A percentile compares a stretch with the other conserved stretches of the same genome.
phyloP scores from a whole-genome alignment of 2,113 vertebrate species.

The Fregetta grallaria region DNA sequence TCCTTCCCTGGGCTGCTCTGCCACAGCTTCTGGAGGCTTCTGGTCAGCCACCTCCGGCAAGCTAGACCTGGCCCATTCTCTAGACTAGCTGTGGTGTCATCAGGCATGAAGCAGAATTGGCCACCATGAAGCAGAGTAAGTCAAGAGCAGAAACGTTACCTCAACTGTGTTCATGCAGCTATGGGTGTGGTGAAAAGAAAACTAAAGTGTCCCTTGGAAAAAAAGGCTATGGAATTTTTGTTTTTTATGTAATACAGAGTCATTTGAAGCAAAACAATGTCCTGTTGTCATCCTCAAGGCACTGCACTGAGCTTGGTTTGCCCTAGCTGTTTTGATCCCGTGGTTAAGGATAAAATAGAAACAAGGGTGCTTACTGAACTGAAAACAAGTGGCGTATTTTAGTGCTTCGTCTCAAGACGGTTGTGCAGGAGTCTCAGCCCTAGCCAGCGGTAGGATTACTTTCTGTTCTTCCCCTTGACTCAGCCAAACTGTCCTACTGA shows the following conservation, averaged over 20 bases:
- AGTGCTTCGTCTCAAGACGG: neutral
- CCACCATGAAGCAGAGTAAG: neutral
- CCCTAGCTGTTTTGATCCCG: neutral
- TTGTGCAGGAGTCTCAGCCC: neutral
- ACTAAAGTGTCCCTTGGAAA: neutral
- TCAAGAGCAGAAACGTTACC: neutral
- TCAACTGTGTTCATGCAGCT: neutral
- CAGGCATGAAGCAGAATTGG: neutral
- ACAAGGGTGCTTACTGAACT: neutral
- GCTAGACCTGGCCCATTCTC: no score
- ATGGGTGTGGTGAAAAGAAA: neutral
- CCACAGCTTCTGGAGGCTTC: neutral
- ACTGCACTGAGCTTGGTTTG: neutral
- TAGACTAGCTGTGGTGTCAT: no score
- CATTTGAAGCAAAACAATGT: neutral
- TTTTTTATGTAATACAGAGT: neutral
- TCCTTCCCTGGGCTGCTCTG: neutral
- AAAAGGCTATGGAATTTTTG: accelerated
- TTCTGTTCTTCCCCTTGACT: neutral
- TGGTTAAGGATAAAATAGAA: neutral
- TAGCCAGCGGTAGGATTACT: no score
- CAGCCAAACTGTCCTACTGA: neutral
- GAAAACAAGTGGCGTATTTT: accelerated
- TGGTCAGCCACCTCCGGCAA: neutral
- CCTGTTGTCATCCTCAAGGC: neutral